Evolutionary conservation across 2,888 invertebrate species (phyloP).

Genomic region (Cryptus viduatorius): DNA sequence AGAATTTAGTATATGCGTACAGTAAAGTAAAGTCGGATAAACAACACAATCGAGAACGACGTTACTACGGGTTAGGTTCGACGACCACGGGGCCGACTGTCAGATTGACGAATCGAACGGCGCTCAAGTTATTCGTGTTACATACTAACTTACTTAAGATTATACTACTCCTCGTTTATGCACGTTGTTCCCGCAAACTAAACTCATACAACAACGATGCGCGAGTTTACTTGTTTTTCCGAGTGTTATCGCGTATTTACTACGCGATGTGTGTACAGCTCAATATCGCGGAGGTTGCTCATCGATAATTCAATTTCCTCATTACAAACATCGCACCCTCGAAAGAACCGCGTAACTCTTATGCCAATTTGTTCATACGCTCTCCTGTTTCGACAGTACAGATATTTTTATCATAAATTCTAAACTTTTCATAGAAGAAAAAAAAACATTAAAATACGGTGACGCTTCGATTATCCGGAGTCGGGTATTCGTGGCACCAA

Average conservation of each 20-base stretch:
- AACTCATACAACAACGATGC: neutral
- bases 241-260: conserved; percentile 4
- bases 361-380: neutral
- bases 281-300: conserved; percentile 65
- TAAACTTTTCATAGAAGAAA: neutral
- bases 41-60: conserved; percentile 16
- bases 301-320: conserved; percentile 43
- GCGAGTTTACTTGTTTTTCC: neutral
- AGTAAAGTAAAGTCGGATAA: neutral
- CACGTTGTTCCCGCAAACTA: conserved; percentile 48
- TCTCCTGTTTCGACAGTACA: too few relatives aligned
- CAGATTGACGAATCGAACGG: conserved; percentile 76
- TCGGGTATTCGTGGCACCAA: too few relatives aligned
- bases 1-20: too few relatives aligned
- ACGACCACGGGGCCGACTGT: conserved; percentile 69
- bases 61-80: conserved; percentile 63
- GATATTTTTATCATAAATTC: neutral
- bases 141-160: neutral
- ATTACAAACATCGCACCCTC: neutral
- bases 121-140: conserved; percentile 67
- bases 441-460: neutral
- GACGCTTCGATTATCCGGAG: too few relatives aligned
- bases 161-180: conserved; percentile 42
- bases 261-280: neutral
- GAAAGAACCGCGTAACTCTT: neutral